phyloP scores from a whole-genome alignment of 2,113 vertebrate species.

The Lipophrys pholis region DNA sequence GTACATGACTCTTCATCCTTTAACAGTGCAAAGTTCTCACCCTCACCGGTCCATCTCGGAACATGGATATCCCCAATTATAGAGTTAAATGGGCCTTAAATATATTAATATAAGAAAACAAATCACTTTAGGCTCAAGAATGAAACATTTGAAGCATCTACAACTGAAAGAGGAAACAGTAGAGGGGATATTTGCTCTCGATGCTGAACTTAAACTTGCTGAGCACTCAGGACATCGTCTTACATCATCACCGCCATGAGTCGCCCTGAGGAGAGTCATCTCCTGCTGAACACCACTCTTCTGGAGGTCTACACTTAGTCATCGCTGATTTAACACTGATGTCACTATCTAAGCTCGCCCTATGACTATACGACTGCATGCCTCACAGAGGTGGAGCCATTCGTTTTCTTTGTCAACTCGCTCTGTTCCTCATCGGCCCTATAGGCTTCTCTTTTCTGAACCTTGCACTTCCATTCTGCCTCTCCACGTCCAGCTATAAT shows the following conservation, averaged over 20 bases:
- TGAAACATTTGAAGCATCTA: too few relatives aligned
- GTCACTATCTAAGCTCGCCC: constrained; percentile 66
- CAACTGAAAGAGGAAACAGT: too few relatives aligned
- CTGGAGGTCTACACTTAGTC: constrained; percentile 60
- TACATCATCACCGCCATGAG: constrained; percentile 22
- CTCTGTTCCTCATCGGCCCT: constrained; percentile 27
- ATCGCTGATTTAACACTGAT: constrained; percentile 70
- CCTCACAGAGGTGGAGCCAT: constrained; percentile 28
- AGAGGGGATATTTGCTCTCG: too few relatives aligned
- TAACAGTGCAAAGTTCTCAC: too few relatives aligned
- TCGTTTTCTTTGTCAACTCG: constrained; percentile 56
- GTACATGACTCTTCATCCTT: too few relatives aligned
- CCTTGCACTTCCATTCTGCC: constrained; percentile 22
- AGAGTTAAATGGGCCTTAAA: too few relatives aligned
- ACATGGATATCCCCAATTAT: too few relatives aligned
- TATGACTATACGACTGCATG: constrained; percentile 3
- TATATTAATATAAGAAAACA: too few relatives aligned
- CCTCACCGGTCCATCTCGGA: too few relatives aligned
- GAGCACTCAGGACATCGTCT: constrained; percentile 34
- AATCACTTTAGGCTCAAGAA: too few relatives aligned
- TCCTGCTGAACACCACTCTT: constrained; percentile 48
- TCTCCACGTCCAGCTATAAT: constrained; percentile 49
- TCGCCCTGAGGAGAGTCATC: constrained; percentile 37
- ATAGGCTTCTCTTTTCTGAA: constrained; percentile 36
- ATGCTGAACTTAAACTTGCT: constrained; percentile 40